These are phyloP conservation scores for Heliocidaris tuberculata DNA, from an alignment of 35 echinoderm and acorn worm species.

Conservation along the genomic window DNA sequence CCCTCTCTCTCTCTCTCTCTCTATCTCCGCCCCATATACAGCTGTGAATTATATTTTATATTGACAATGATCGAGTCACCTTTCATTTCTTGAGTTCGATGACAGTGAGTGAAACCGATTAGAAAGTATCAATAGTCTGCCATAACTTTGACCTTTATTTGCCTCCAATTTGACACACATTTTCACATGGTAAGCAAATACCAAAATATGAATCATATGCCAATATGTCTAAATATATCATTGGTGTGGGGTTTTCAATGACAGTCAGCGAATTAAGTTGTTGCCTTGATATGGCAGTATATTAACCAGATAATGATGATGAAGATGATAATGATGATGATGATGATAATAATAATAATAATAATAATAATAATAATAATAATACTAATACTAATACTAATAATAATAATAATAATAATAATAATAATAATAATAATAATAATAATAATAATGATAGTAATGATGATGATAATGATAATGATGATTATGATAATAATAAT, in stretches of 20 bases:
- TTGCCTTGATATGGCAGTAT: too few species aligned
- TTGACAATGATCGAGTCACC: constrained; percentile 30
- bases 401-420: too few species aligned
- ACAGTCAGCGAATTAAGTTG: too few species aligned
- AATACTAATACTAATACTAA: too few species aligned
- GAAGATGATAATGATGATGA: too few species aligned
- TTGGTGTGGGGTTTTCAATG: not conserved
- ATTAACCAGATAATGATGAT: too few species aligned
- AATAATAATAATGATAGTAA: not conserved
- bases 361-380: too few species aligned
- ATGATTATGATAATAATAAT: not conserved
- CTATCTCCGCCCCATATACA: not conserved
- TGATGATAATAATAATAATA: too few species aligned
- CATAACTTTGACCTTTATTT: not conserved
- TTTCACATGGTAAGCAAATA: not conserved
- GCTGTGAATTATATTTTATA: constrained; percentile 15
- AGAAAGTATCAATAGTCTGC: not conserved
- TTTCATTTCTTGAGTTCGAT: constrained; percentile 30
- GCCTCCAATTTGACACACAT: constrained; percentile 8
- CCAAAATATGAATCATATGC: constrained; percentile 4
- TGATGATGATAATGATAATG: not conserved
- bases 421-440: not conserved
- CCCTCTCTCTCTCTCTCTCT: not conserved
- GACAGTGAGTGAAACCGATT: constrained; percentile 33
- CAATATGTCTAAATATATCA: not conserved